These are phyloP conservation scores for Pimpla rufipes DNA, from an alignment of 2,888 invertebrate species.

Conservation along the genomic window DNA sequence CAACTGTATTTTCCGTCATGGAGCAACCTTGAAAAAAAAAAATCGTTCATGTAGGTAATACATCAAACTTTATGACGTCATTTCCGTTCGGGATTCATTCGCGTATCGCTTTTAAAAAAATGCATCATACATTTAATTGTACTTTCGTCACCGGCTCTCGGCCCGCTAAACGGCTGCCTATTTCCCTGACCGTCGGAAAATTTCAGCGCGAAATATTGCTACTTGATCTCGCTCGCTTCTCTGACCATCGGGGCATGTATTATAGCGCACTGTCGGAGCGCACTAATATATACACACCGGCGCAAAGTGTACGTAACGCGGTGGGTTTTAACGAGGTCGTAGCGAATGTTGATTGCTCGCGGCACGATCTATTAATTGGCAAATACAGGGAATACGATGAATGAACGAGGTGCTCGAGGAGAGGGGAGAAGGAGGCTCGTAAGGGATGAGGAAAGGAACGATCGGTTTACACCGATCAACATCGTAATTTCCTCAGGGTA, in stretches of 20 bases:
- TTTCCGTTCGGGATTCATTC: neutral
- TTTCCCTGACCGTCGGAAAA: neutral
- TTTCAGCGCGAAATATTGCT: neutral
- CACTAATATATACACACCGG: neutral
- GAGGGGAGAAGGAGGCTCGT: constrained; percentile 31
- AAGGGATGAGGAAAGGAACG: constrained; percentile 51
- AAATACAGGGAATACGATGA: constrained; percentile 60
- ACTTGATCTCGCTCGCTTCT: constrained; percentile 9
- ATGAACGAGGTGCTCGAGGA: constrained; percentile 48
- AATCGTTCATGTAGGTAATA: neutral
- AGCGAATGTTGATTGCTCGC: constrained; percentile 59
- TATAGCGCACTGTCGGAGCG: neutral
- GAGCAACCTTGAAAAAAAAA: neutral
- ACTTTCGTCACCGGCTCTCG: neutral
- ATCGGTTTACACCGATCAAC: constrained; percentile 59
- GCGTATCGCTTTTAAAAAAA: neutral
- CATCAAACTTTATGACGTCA: neutral
- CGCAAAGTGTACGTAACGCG: constrained; percentile 3
- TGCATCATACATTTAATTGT: neutral
- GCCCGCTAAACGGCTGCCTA: neutral
- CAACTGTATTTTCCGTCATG: neutral
- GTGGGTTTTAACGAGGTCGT: constrained; percentile 64
- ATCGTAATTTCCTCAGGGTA: constrained; percentile 42
- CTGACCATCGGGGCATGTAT: neutral
- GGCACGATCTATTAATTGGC: constrained; percentile 68